Percentiles rank a stretch among this genome's conserved stretches.
Evolutionary conservation across 92 coral and sea anemone species (phyloP).

Genomic region (Blastomussa wellsi): DNA sequence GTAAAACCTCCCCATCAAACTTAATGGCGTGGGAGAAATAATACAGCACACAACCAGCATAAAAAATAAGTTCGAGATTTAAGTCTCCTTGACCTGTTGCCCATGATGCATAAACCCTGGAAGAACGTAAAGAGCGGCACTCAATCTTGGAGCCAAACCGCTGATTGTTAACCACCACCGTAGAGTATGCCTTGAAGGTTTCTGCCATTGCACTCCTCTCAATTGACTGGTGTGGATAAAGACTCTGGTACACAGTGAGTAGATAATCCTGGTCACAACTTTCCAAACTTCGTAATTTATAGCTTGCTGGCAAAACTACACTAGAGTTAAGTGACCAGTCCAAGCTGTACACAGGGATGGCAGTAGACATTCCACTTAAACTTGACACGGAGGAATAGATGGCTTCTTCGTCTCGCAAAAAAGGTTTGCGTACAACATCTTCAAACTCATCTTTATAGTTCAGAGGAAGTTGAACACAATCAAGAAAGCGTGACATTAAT

Average conservation of each 20-base stretch:
- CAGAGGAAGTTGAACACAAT: constrained; percentile 16
- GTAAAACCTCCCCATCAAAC: constrained; percentile 31
- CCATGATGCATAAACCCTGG: constrained; percentile 70
- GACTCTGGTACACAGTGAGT: constrained; percentile 43
- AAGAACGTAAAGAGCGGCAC: constrained; percentile 58
- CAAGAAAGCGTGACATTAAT: constrained; percentile 43
- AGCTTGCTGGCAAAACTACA: constrained; percentile 40
- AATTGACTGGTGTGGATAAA: constrained; percentile 51
- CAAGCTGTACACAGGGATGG: not conserved
- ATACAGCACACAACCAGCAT: constrained; percentile 57
- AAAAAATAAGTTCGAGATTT: constrained; percentile 41
- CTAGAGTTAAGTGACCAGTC: constrained; percentile 47
- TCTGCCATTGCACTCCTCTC: constrained; percentile 40
- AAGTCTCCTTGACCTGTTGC: constrained; percentile 52
- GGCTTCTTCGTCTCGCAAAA: not conserved
- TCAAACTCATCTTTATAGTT: constrained; percentile 15
- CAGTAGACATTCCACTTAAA: constrained; percentile 5
- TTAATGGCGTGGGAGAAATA: constrained; percentile 53
- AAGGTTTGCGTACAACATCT: not conserved
- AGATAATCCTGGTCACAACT: constrained; percentile 51
- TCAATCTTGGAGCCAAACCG: constrained; percentile 66
- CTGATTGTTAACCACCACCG: constrained; percentile 46
- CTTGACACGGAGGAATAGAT: constrained; percentile 1
- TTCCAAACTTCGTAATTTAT: constrained; percentile 54
- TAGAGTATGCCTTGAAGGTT: constrained; percentile 53